phyloP scores from a whole-genome alignment of 2,888 invertebrate species.

The Liopterus haemorrhoidalis region DNA sequence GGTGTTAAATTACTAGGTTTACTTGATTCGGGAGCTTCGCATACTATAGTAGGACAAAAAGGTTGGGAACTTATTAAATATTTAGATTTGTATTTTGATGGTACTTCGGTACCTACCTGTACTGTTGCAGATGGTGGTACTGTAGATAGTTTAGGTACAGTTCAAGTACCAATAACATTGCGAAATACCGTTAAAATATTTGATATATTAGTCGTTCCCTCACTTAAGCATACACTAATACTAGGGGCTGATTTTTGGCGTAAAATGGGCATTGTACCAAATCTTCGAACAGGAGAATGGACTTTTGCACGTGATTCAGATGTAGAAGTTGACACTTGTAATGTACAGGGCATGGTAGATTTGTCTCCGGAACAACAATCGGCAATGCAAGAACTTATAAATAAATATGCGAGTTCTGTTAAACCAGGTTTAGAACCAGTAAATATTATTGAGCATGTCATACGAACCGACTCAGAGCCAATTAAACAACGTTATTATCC shows the following conservation, averaged over 20 bases:
- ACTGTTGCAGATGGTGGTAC: conserved; percentile 7
- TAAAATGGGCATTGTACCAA: conserved; percentile 7
- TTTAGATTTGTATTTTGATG: not conserved
- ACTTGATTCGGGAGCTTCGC: not conserved
- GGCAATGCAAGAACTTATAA: conserved; percentile 1
- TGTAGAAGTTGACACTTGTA: not conserved
- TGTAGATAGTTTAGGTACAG: not conserved
- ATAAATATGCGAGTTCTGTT: no score
- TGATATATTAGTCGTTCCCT: conserved; percentile 6
- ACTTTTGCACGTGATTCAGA: not conserved
- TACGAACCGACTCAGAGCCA: conserved; percentile 11
- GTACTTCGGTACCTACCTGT: not conserved
- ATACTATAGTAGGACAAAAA: not conserved
- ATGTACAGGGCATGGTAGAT: no score
- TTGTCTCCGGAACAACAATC: not conserved
- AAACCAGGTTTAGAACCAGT: no score
- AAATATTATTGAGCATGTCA: conserved; percentile 12
- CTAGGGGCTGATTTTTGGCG: conserved; percentile 15
- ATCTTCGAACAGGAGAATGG: conserved; percentile 2
- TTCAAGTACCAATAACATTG: conserved; percentile 2
- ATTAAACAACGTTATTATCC: conserved; percentile 24
- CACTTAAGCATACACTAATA: not conserved
- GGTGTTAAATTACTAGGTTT: not conserved
- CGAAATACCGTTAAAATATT: not conserved
- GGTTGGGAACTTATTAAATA: not conserved